phyloP scores from a whole-genome alignment of 2,888 invertebrate genomes.

The Aethes cnicana region DNA sequence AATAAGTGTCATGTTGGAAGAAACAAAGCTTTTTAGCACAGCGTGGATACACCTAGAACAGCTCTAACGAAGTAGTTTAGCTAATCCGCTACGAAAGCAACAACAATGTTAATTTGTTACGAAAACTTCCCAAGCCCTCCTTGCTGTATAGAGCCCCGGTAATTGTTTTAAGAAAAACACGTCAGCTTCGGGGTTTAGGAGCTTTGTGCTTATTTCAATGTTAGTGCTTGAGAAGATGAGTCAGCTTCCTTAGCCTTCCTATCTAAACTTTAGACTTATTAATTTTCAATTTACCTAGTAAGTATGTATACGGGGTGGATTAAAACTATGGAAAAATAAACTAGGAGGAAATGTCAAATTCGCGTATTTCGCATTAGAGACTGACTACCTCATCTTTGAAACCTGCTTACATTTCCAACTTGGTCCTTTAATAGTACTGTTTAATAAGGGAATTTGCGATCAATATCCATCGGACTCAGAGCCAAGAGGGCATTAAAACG shows the following conservation, averaged over 20 bases:
- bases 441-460: conserved; percentile 44
- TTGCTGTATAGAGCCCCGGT: conserved; percentile 40
- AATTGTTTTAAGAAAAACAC: conserved; percentile 56
- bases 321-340: too few relatives aligned
- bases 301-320: too few relatives aligned
- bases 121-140: conserved; percentile 48
- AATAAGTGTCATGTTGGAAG: conserved; percentile 12
- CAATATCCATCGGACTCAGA: conserved; percentile 48
- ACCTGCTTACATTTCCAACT: conserved; percentile 5
- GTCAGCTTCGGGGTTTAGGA: conserved; percentile 40
- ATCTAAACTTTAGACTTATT: too few relatives aligned
- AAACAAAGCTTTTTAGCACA: conserved; percentile 19
- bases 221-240: conserved; percentile 28
- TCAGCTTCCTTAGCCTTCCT: conserved; percentile 5
- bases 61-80: conserved; percentile 43
- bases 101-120: conserved; percentile 46
- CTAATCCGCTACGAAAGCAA: conserved; percentile 39
- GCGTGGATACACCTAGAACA: conserved; percentile 1
- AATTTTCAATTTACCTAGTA: too few relatives aligned
- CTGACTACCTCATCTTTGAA: too few relatives aligned
- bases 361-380: too few relatives aligned
- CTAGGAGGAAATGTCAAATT: too few relatives aligned
- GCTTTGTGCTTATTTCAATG: conserved; percentile 40
- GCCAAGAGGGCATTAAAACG: conserved; percentile 53
- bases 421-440: conserved; percentile 11